These are phyloP conservation scores for Emydoidea blandingii DNA, from an alignment of 2,797 vertebrate genomes.

Conservation along the genomic window DNA sequence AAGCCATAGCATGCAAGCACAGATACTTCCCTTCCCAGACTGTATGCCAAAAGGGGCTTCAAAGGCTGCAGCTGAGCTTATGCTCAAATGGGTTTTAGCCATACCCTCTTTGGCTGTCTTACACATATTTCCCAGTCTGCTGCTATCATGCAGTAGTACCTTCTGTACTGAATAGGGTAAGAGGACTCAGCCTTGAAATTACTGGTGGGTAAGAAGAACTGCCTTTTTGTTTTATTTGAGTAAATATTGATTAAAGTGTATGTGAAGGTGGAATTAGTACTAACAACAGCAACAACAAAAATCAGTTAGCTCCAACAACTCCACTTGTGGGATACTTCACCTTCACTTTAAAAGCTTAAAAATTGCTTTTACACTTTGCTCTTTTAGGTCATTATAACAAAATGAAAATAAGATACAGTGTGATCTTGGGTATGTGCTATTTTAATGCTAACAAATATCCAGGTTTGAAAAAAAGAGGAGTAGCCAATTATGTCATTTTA, in stretches of 20 bases:
- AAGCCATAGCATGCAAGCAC: neutral
- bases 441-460: neutral
- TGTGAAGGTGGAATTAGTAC: neutral
- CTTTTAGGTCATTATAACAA: neutral
- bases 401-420: neutral
- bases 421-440: neutral
- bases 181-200: neutral
- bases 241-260: neutral
- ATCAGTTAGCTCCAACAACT: neutral
- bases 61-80: slow-evolving; percentile 25
- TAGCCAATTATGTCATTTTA: neutral
- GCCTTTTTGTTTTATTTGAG: neutral
- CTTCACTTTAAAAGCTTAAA: neutral
- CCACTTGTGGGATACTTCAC: neutral
- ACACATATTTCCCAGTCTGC: neutral
- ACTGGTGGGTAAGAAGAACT: neutral
- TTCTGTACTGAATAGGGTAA: neutral
- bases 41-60: neutral
- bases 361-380: slow-evolving; percentile 4
- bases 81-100: slow-evolving; percentile 11
- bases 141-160: neutral
- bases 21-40: neutral
- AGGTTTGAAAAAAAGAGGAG: neutral
- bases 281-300: neutral
- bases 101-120: neutral